Percentiles rank a stretch among this genome's conserved stretches.
Evolutionary conservation across 1,140 invertebrate genomes (phyloP).

Genomic region (Telenomus remus): DNA sequence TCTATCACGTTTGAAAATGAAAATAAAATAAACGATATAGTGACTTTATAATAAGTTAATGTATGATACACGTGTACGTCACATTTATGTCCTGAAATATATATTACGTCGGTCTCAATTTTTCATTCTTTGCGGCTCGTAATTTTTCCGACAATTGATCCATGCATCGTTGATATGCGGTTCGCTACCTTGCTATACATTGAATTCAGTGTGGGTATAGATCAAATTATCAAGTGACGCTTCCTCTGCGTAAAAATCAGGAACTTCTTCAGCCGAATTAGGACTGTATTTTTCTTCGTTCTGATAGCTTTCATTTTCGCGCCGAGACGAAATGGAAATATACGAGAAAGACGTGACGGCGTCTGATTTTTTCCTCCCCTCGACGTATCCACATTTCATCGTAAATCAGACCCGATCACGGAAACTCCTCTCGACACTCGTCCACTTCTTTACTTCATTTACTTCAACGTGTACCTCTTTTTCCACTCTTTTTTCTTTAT

Average conservation of each 20-base stretch:
- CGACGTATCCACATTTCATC: conserved; percentile 46
- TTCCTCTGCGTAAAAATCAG: conserved; percentile 46
- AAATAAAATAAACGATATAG: neutral
- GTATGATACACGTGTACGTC: conserved; percentile 3
- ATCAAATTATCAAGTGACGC: conserved; percentile 53
- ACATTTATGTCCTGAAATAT: conserved; percentile 37
- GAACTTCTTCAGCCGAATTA: conserved; percentile 36
- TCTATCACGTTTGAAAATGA: too few relatives aligned
- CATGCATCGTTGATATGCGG: conserved; percentile 51
- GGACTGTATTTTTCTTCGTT: conserved; percentile 55
- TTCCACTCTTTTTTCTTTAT: conserved; percentile 1
- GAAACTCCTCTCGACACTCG: conserved; percentile 28
- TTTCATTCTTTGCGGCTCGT: conserved; percentile 41
- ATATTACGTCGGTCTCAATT: conserved; percentile 45
- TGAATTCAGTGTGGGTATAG: conserved; percentile 51
- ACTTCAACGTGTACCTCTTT: conserved; percentile 3
- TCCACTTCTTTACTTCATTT: conserved; percentile 29
- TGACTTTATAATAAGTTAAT: neutral
- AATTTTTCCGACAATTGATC: conserved; percentile 47
- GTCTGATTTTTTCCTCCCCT: conserved; percentile 35
- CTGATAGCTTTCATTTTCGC: conserved; percentile 42
- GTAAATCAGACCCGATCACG: conserved; percentile 47
- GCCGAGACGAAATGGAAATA: conserved; percentile 48
- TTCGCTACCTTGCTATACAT: conserved; percentile 44
- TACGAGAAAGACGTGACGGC: conserved; percentile 47